Percentiles rank a stretch among this genome's conserved stretches.
phyloP scores from a whole-genome alignment of 53 echinoderm and acorn worm species.

The Holothuria scabra region DNA sequence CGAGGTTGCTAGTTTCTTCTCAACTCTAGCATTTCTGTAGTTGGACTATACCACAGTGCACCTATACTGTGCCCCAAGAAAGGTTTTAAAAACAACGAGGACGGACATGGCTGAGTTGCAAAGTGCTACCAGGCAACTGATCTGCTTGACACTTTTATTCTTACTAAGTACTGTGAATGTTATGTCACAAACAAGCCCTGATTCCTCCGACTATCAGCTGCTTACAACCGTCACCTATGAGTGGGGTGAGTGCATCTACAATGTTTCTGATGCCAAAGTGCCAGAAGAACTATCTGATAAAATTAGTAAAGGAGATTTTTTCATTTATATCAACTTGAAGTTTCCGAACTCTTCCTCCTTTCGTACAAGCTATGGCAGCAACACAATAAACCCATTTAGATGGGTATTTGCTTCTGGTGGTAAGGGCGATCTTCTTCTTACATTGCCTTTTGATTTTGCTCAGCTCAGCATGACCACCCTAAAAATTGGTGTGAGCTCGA shows the following conservation, averaged over 20 bases:
- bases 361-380: slow-evolving; percentile 49
- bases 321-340: slow-evolving; percentile 76
- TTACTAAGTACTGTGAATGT: too few relatives aligned
- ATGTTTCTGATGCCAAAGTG: slow-evolving; percentile 16
- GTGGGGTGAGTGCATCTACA: not conserved
- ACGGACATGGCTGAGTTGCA: too few relatives aligned
- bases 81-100: too few relatives aligned
- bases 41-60: too few relatives aligned
- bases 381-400: slow-evolving; percentile 65
- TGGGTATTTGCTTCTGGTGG: slow-evolving; percentile 87
- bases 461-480: slow-evolving; percentile 81
- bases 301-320: slow-evolving; percentile 49
- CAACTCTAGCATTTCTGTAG: too few relatives aligned
- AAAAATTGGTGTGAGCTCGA: slow-evolving; percentile 58
- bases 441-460: slow-evolving; percentile 87
- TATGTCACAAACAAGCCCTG: too few relatives aligned
- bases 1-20: too few relatives aligned
- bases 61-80: too few relatives aligned
- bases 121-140: too few relatives aligned
- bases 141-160: too few relatives aligned
- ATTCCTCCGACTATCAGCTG: too few relatives aligned
- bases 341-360: slow-evolving; percentile 46
- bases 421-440: slow-evolving; percentile 70
- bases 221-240: too few relatives aligned
- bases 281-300: not conserved